Evolutionary conservation across 1,140 invertebrate species (phyloP).

Genomic region (Armadillidium nasatum): DNA sequence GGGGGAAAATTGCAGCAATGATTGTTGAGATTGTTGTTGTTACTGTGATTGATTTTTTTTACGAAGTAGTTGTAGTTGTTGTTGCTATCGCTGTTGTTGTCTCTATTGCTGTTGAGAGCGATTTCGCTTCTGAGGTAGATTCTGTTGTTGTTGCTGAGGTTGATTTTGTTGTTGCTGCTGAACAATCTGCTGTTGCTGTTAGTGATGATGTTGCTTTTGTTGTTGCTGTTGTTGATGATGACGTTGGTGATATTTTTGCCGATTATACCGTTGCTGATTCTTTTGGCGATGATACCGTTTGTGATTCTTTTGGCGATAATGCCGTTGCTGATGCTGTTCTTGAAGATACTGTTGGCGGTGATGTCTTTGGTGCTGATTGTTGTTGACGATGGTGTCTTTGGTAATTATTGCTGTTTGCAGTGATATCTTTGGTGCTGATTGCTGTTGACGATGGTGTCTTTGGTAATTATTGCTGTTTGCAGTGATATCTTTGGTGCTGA

Average conservation of each 20-base stretch:
- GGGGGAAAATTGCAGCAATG: too few species aligned
- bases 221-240: background rate
- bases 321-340: too few species aligned
- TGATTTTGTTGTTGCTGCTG: too few species aligned
- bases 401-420: too few species aligned
- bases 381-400: too few species aligned
- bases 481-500: too few species aligned
- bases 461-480: too few species aligned
- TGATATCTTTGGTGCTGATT: too few species aligned
- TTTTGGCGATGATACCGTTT: background rate
- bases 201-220: background rate
- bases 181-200: background rate
- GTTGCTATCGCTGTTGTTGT: constrained; percentile 5
- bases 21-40: too few species aligned
- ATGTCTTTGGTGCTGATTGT: constrained; percentile 6
- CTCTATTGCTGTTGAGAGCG: background rate
- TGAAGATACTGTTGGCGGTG: background rate
- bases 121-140: constrained; percentile 3
- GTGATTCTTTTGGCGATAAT: constrained; percentile 21
- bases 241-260: constrained; percentile 1
- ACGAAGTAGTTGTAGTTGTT: background rate
- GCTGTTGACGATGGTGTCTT: too few species aligned
- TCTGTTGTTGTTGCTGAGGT: constrained; percentile 3
- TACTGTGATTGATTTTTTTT: background rate
- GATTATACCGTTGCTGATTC: background rate